Evolutionary conservation across 2,888 invertebrate genomes (phyloP), one percentile per base, ranked within the genome.

Genomic region (Tenthredo notha): DNA sequence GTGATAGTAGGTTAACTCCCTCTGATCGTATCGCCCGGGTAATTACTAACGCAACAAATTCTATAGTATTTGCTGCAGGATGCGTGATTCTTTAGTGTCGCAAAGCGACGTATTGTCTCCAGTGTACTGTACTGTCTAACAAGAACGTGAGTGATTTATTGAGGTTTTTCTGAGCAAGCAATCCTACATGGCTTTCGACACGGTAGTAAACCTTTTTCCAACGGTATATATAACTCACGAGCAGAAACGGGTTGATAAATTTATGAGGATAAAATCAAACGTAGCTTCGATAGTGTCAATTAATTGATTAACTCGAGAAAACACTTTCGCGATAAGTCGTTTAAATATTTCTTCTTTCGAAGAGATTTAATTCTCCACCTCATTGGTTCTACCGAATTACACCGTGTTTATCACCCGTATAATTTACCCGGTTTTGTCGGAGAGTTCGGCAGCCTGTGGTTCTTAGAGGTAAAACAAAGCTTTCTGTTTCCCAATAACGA

Each of bases 1-100:
- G 92, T 91, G 91, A 92, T 92, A 92, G 92, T 92, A 92, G 92
- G 92, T 92, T 91, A 92, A 92, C 88, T 92, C 91, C 89, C 84
- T 43, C 87, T 89, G 92, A 92, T 92, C 89, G 87, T 92, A 93
- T 93, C 93, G 61, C 83, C 58, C 61, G 85, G 88, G 88, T 92
- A 92, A 92, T 92, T 92, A 90, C 90, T 50, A 70, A 54, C 83
- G 83, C 83, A 70, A 83, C 67, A 67, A 83, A 83, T 83, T 83
- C 83, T 83, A 83, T 83, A 83, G 67, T 33, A 83, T 83, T 67
- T 83, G 50, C 67, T 83, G 70, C 83, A 83, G 83, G 83, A 83
- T 83, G 83, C 67, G 67, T 40, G 83, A 83, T 67, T 83, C 67
- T 67, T 47, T 21, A 80, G 83, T 83, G 83, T 83, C 83, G 83